Evolutionary conservation across 1,140 invertebrate species (phyloP).

Genomic region (Bombyx mandarina): DNA sequence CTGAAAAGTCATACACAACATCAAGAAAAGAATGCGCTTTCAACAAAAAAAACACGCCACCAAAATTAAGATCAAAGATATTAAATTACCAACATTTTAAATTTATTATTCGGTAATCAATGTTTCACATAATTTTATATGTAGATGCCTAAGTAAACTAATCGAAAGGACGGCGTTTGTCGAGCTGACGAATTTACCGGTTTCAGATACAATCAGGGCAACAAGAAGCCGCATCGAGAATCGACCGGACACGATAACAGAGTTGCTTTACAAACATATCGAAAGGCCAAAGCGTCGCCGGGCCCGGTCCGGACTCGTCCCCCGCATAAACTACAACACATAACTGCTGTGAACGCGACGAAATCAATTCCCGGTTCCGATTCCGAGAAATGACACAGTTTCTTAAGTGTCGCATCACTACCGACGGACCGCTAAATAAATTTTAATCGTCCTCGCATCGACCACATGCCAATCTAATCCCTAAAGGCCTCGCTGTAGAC

Average conservation of each 20-base stretch:
- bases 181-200: slow-evolving; percentile 55
- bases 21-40: too few relatives aligned
- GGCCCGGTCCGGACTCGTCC: slow-evolving; percentile 7
- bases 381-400: slow-evolving; percentile 69
- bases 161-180: slow-evolving; percentile 43
- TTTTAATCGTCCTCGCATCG: slow-evolving; percentile 36
- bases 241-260: slow-evolving; percentile 50
- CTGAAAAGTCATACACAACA: too few relatives aligned
- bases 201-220: slow-evolving; percentile 58
- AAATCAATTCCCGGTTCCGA: slow-evolving; percentile 68
- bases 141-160: slow-evolving; percentile 30
- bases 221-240: slow-evolving; percentile 51
- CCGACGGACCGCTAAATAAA: slow-evolving; percentile 64
- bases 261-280: slow-evolving; percentile 45
- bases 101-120: slow-evolving; percentile 20
- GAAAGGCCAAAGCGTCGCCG: slow-evolving; percentile 17
- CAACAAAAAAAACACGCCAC: too few relatives aligned
- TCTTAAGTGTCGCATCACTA: slow-evolving; percentile 69
- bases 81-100: too few relatives aligned
- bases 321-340: slow-evolving; percentile 54
- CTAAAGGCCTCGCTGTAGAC: slow-evolving; percentile 40
- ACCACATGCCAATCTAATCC: slow-evolving; percentile 54
- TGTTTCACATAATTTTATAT: slow-evolving; percentile 55
- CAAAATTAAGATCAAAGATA: too few relatives aligned
- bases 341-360: slow-evolving; percentile 60